phyloP scores from a whole-genome alignment of 2,888 invertebrate species.

The Macrophya annulata region DNA sequence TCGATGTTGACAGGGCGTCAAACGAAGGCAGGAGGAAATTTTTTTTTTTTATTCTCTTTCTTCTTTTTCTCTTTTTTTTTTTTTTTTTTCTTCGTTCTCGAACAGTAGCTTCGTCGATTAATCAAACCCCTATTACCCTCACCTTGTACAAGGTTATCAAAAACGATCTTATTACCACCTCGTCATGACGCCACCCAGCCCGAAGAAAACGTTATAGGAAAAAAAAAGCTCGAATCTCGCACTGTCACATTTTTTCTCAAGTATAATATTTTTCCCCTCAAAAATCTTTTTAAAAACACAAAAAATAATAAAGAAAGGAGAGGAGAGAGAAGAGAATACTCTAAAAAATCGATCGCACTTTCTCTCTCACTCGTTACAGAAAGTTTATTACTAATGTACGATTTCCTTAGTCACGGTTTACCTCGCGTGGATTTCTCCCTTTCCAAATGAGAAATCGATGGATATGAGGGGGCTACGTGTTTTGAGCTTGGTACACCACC shows the following conservation, averaged over 20 bases:
- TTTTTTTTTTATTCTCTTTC: conserved; percentile 21
- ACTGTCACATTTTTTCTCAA: background rate
- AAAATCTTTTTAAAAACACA: background rate
- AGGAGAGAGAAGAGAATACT: background rate
- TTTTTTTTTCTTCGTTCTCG: background rate
- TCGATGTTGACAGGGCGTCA: conserved; percentile 48
- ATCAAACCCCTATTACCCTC: conserved; percentile 51
- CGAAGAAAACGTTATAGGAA: background rate
- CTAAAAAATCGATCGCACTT: background rate
- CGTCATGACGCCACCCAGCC: background rate
- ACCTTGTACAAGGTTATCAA: conserved; percentile 40
- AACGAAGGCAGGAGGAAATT: background rate
- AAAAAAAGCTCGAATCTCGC: conserved; percentile 15
- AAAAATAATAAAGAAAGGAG: background rate
- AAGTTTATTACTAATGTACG: background rate
- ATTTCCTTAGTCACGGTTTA: conserved; percentile 30
- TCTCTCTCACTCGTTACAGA: background rate
- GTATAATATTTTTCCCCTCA: background rate
- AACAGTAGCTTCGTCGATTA: conserved; percentile 44
- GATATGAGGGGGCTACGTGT: background rate
- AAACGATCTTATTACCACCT: conserved; percentile 42
- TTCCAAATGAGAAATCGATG: conserved; percentile 46
- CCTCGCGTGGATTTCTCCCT: background rate
- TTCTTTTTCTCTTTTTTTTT: background rate
- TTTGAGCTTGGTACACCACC: background rate